Percentiles rank a stretch among this genome's conserved stretches.
Conservation (phyloP, 2,113 vertebrate species). For the Leucopsar rothschildi region DNA sequence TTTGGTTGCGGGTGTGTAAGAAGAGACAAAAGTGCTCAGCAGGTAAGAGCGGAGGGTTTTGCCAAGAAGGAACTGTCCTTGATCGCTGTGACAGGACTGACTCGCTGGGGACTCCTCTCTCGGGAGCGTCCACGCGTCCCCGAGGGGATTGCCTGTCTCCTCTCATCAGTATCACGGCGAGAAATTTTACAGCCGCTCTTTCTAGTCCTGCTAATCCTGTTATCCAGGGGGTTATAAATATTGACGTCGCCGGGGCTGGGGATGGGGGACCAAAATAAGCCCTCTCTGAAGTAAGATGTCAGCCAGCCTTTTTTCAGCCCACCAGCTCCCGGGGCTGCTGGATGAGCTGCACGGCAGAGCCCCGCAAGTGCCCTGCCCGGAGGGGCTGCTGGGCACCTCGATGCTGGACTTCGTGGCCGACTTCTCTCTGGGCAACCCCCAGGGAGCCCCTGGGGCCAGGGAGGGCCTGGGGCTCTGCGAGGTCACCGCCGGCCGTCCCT, state of each 20-base stretch:
- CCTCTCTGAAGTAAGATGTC: constrained; percentile 18
- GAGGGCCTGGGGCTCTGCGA: constrained; percentile 49
- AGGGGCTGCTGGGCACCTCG: constrained; percentile 62
- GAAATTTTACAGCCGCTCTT: constrained; percentile 17
- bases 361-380: constrained; percentile 64
- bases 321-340: background rate
- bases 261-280: background rate
- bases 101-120: constrained; percentile 30
- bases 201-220: constrained; percentile 63
- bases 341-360: constrained; percentile 18
- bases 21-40: constrained; percentile 80
- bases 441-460: background rate
- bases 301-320: background rate
- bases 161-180: constrained; percentile 55
- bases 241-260: background rate
- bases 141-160: constrained; percentile 52
- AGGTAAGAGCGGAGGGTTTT: constrained; percentile 75
- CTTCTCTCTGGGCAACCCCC: constrained; percentile 65
- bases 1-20: constrained; percentile 63
- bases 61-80: constrained; percentile 87
- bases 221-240: constrained; percentile 63
- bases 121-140: constrained; percentile 45
- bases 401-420: constrained; percentile 78
- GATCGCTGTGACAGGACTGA: constrained; percentile 72
- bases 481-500: constrained; percentile 46